Conservation (phyloP, 2,888 invertebrate species). For the Hirtodrosophila cameraria region DNA sequence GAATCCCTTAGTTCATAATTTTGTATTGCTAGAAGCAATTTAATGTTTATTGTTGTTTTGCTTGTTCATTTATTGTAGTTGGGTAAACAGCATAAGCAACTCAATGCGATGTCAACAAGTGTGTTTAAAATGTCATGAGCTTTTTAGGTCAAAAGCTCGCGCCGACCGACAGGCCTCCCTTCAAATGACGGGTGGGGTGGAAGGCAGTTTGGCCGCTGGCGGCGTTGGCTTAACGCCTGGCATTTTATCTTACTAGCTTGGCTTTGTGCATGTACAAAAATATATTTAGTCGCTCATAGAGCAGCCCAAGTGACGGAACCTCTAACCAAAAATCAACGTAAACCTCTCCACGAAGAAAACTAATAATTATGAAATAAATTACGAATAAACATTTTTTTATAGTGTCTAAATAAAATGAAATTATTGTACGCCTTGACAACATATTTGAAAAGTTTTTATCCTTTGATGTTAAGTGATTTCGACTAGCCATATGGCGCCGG, state of each 20-base stretch:
- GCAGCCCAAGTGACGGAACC: conserved; percentile 27
- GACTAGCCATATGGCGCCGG: conserved; percentile 58
- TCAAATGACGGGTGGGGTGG: no score
- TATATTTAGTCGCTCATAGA: conserved; percentile 35
- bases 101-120: conserved; percentile 38
- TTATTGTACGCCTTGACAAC: no score
- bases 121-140: conserved; percentile 23
- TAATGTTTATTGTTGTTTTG: neutral
- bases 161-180: conserved; percentile 7
- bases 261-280: conserved; percentile 29
- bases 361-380: neutral
- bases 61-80: neutral
- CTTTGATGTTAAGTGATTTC: neutral
- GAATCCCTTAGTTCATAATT: no score
- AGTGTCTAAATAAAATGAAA: neutral
- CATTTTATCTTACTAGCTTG: conserved; percentile 39
- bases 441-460: neutral
- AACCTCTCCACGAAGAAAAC: neutral
- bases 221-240: conserved; percentile 34
- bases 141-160: conserved; percentile 34
- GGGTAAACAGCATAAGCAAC: neutral
- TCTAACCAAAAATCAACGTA: conserved; percentile 2
- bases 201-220: conserved; percentile 12
- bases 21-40: no score
- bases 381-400: neutral